These are phyloP conservation scores for Bradypodion ventrale DNA, from an alignment of 2,797 vertebrate genomes.

Conservation along the genomic window DNA sequence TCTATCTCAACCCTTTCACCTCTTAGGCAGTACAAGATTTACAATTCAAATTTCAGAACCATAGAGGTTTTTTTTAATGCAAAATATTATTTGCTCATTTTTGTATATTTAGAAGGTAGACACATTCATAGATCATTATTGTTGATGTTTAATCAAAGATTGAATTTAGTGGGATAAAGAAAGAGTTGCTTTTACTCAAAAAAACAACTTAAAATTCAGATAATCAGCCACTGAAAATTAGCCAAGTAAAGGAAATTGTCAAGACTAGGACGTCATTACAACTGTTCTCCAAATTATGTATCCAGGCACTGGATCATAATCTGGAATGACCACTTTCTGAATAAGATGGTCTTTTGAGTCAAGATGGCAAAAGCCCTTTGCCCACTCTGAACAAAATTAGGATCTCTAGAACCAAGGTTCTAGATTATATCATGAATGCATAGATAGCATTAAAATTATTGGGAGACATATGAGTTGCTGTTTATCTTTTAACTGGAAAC, in stretches of 20 bases:
- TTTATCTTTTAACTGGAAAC: too few species aligned
- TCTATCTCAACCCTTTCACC: slow-evolving; percentile 2
- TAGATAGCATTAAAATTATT: too few species aligned
- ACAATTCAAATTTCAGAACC: not conserved
- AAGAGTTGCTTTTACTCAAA: not conserved
- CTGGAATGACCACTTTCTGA: too few species aligned
- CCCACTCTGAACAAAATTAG: too few species aligned
- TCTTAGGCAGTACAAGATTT: not conserved
- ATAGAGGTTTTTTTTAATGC: not conserved
- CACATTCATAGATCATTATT: not conserved
- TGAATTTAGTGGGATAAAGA: not conserved
- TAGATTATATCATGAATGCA: too few species aligned
- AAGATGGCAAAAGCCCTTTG: too few species aligned
- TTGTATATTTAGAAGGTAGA: not conserved
- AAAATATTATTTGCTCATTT: not conserved
- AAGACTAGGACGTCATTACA: too few species aligned
- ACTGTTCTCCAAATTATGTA: too few species aligned
- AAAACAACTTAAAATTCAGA: not conserved
- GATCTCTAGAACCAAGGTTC: too few species aligned
- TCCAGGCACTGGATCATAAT: too few species aligned
- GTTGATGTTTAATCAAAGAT: not conserved
- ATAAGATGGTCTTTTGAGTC: too few species aligned
- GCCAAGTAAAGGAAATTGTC: not conserved
- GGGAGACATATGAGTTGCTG: too few species aligned
- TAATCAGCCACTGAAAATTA: not conserved